Base-by-base conservation (phyloP, 2,888 invertebrate species). In the Hemicrepidius hirtus region DNA sequence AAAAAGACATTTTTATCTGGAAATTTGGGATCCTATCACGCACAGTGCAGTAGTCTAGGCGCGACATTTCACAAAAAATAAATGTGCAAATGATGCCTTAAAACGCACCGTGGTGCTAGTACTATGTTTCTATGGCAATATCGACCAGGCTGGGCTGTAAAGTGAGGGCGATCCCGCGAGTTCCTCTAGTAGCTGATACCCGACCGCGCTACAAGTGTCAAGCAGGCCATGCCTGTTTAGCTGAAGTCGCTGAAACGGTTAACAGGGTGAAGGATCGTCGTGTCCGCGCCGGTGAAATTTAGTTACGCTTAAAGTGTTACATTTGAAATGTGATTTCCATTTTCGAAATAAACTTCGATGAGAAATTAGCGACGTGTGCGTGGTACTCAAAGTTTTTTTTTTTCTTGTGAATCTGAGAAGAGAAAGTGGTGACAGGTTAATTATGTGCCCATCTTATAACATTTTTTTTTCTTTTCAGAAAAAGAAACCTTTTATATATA, bases 41-140 rank as follows among this genome's bases (percentile, higher is more conserved):
- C 20, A 24, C 49, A 24, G 9, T 16, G 49, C 49, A 9, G 49
- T 21, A 9, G 49, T 49, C 49, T 12, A 6, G 13, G 7, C 49
- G 7, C 49, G 49, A 41, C 18, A 12, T 16, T 20, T 4, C 49
- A 4, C 53, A 16, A 28, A 50, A 7, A 18, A 53, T 46, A 67
- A 62, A 67, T 55, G 72, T 72, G 66, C 46, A 73, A 74, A 74
- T 71, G 71, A 71, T 68, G 71, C 67, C 64, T 74, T 74, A 68
- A 62, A 74, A 71, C 68, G 74, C 71, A 67, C 60, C 73, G 74
- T 73, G 60, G 71, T 75, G 69, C 75, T 71, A 75, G 73, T 78
- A 76, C 78, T 79, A 79, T 78, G 79, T 79, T 79, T 76, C 79
- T 78, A 79, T 79, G 79, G 79, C 74, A 77, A 79, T 79, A 80